These are phyloP conservation scores for Yponomeuta evonymella DNA, from an alignment of 2,888 invertebrate genomes.

Conservation along the genomic window DNA sequence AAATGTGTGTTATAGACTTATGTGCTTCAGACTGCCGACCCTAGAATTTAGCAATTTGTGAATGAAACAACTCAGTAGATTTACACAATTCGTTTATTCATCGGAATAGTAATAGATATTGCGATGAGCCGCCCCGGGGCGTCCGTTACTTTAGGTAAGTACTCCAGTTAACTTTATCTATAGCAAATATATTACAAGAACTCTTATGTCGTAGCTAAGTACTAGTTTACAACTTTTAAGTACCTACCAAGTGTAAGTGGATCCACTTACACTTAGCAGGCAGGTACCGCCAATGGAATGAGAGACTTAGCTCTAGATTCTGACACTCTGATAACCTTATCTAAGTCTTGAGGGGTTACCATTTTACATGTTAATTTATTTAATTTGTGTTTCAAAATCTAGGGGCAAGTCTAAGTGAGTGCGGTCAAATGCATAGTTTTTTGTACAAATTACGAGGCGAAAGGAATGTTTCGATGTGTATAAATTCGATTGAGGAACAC, in stretches of 20 bases:
- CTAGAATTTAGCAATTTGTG: neutral
- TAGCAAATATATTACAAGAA: slow-evolving; percentile 44
- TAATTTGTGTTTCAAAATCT: neutral
- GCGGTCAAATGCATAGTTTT: neutral
- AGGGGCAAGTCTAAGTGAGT: neutral
- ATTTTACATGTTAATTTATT: neutral
- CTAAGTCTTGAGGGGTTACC: no score
- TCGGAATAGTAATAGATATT: slow-evolving; percentile 51
- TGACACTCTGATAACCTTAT: neutral
- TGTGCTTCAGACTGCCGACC: no score
- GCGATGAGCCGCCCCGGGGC: slow-evolving; percentile 46
- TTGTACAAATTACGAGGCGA: neutral
- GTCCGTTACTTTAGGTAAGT: slow-evolving; percentile 31
- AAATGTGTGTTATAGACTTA: no score
- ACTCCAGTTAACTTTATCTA: slow-evolving; percentile 42
- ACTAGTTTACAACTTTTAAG: slow-evolving; percentile 9
- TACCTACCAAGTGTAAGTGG: neutral
- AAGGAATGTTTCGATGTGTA: neutral
- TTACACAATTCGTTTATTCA: slow-evolving; percentile 67
- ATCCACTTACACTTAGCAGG: no score
- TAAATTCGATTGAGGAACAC: slow-evolving; percentile 1
- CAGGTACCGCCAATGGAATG: neutral
- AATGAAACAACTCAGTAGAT: slow-evolving; percentile 34
- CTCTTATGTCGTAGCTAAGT: slow-evolving; percentile 30
- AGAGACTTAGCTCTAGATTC: neutral